Evolutionary conservation across 1,140 invertebrate species (phyloP).

Genomic region (Maniola jurtina): DNA sequence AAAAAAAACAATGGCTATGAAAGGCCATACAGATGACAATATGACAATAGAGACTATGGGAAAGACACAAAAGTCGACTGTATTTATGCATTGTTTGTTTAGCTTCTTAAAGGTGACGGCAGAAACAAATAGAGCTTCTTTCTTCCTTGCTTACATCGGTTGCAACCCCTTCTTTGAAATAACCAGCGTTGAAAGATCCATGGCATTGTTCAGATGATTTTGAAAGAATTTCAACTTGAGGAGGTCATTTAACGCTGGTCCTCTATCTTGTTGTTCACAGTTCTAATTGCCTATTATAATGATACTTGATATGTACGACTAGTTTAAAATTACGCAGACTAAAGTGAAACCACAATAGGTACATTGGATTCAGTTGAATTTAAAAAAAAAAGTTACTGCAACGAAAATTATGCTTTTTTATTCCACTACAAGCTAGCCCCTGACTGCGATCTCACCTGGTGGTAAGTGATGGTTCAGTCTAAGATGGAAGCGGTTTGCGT

Average conservation of each 20-base stretch:
- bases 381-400: background rate
- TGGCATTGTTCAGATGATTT: background rate
- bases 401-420: too few species aligned
- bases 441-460: too few species aligned
- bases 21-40: slow-evolving; percentile 70
- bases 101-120: slow-evolving; percentile 64
- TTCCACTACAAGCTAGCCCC: too few species aligned
- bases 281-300: slow-evolving; percentile 76
- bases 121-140: slow-evolving; percentile 69
- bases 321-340: slow-evolving; percentile 26
- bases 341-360: background rate
- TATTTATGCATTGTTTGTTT: slow-evolving; percentile 75
- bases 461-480: too few species aligned
- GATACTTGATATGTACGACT: slow-evolving; percentile 59
- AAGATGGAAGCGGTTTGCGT: too few species aligned
- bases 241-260: slow-evolving; percentile 37
- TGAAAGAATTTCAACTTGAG: slow-evolving; percentile 9
- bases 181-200: slow-evolving; percentile 39
- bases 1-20: slow-evolving; percentile 57
- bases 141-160: slow-evolving; percentile 24
- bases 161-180: slow-evolving; percentile 53
- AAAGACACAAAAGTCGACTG: slow-evolving; percentile 64
- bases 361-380: background rate
- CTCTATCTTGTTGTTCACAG: slow-evolving; percentile 49
- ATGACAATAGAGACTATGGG: slow-evolving; percentile 65